Evolutionary conservation across 2,888 invertebrate species (phyloP).

Genomic region (Branchinecta sandiegonensis): DNA sequence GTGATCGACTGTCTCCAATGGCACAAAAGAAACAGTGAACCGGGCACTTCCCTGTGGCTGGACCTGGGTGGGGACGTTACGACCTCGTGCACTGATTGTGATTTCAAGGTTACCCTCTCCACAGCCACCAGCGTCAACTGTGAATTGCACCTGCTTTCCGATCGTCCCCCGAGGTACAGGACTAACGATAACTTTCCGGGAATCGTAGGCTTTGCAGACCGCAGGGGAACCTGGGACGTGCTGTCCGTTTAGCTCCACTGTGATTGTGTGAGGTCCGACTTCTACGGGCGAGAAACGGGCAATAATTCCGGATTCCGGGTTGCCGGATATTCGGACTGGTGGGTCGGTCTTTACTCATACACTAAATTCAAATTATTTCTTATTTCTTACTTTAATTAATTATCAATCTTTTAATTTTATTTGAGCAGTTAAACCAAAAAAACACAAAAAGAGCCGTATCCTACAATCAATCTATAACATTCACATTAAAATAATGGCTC

Average conservation of each 20-base stretch:
- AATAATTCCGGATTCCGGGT: conserved; percentile 69
- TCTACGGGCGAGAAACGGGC: conserved; percentile 81
- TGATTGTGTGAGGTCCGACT: conserved; percentile 84
- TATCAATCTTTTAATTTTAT: too few species aligned
- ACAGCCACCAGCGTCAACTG: conserved; percentile 88
- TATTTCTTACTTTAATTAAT: too few species aligned
- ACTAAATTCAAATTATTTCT: too few species aligned
- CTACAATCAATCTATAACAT: too few species aligned
- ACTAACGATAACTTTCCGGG: conserved; percentile 66
- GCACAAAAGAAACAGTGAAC: conserved; percentile 92
- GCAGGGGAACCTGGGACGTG: conserved; percentile 78
- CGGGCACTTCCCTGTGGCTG: conserved; percentile 76
- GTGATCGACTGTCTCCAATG: conserved; percentile 84
- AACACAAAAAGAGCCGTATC: too few species aligned
- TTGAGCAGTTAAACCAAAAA: too few species aligned
- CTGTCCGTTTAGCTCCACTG: conserved; percentile 77
- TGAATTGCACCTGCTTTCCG: conserved; percentile 82
- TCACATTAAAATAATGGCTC: too few species aligned
- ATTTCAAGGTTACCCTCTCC: conserved; percentile 96
- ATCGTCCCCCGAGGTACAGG: conserved; percentile 66
- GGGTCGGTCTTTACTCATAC: too few species aligned
- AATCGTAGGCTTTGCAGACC: conserved; percentile 82
- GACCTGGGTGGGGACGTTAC: conserved; percentile 89
- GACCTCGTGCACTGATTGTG: conserved; percentile 79
- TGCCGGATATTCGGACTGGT: conserved; percentile 75